A percentile compares a stretch with the other conserved stretches of the same genome.
phyloP scores from a whole-genome alignment of 1,140 invertebrate genomes.

The fruit fly (Drosophila melanogaster) region Release_6_plus_ISO1_MT NT_033779.5:14022501-14023000 shows the following conservation, averaged over 20 bases:
- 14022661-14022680: not conserved
- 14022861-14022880: too few species aligned
- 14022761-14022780: too few species aligned
- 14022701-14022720: too few species aligned
- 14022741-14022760: too few species aligned
- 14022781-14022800: too few species aligned
- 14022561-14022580: constrained; percentile 49
- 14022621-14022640: constrained; percentile 5
- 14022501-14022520: constrained; percentile 55
- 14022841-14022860: too few species aligned
- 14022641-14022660: not conserved
- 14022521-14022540: constrained; percentile 4
- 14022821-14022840: too few species aligned
- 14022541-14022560: constrained; percentile 64
- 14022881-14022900: too few species aligned
- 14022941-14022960: not conserved
- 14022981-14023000: constrained; percentile 12
- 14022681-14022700: not conserved
- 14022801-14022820: too few species aligned
- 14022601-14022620: constrained; percentile 9
- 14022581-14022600: constrained; percentile 20
- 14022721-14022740: too few species aligned
- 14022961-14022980: not conserved
- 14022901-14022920: too few species aligned
- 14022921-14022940: too few species aligned